Conservation (phyloP, 1,140 invertebrate genomes). For the Drosophila bifasciata region DNA sequence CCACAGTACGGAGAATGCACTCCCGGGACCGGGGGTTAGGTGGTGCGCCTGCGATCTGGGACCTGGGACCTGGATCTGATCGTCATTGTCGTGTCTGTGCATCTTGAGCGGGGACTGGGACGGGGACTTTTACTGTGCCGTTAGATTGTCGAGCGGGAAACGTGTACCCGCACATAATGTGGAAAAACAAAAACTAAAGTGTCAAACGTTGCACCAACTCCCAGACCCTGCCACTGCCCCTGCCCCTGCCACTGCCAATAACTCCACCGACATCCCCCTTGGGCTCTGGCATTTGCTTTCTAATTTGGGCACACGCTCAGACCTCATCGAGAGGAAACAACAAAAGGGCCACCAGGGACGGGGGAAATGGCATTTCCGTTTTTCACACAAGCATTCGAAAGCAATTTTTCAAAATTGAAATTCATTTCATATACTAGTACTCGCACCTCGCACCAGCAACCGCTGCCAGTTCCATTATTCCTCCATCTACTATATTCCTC, state of each 20-base stretch:
- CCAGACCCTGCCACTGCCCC: constrained; percentile 2
- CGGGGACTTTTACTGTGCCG: constrained; percentile 43
- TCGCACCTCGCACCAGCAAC: constrained; percentile 6
- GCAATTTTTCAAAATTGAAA: constrained; percentile 82
- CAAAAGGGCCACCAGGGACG: constrained; percentile 17
- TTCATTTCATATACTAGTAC: constrained; percentile 60
- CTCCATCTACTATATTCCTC: constrained; percentile 60
- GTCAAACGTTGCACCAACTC: constrained; percentile 53
- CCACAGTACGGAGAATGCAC: background rate
- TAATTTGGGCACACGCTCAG: constrained; percentile 78
- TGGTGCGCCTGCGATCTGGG: constrained; percentile 27
- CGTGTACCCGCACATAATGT: constrained; percentile 78
- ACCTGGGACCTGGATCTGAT: constrained; percentile 23
- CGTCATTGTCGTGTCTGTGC: constrained; percentile 58
- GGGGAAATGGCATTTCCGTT: constrained; percentile 69
- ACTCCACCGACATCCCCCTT: constrained; percentile 5
- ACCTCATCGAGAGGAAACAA: constrained; percentile 50
- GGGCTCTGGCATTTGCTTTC: constrained; percentile 61
- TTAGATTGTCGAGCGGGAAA: constrained; percentile 57
- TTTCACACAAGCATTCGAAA: constrained; percentile 74
- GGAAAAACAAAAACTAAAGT: constrained; percentile 60
- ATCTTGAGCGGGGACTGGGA: constrained; percentile 61
- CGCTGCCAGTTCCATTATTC: constrained; percentile 42
- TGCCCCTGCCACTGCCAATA: background rate
- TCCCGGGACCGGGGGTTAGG: constrained; percentile 9